Percentiles rank a stretch among this genome's conserved stretches.
Conservation (phyloP, 2,797 vertebrate genomes). For the Parauchenoglanis ngamensis region DNA sequence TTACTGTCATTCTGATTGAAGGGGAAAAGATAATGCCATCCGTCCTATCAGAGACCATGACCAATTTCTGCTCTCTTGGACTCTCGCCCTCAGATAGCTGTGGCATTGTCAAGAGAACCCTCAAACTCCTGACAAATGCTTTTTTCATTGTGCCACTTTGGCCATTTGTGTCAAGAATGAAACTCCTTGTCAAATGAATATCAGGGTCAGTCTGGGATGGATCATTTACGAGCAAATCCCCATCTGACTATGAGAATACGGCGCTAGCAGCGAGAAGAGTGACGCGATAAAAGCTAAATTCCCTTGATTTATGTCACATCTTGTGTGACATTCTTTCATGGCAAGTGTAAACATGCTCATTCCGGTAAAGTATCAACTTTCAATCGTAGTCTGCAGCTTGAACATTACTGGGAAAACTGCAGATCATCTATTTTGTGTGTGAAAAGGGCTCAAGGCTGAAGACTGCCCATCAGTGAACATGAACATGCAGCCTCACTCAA, state of each 20-base stretch:
- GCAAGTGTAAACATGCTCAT: neutral
- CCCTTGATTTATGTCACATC: neutral
- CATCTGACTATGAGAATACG: neutral
- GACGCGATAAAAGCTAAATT: neutral
- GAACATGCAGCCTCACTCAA: slow-evolving; percentile 41
- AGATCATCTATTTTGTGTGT: neutral
- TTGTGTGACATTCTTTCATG: neutral
- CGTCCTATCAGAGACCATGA: neutral
- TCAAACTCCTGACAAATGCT: neutral
- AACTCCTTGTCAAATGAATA: neutral
- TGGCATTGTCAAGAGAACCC: too few relatives aligned
- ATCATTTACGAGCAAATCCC: neutral
- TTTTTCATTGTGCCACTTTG: too few relatives aligned
- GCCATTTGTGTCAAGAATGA: neutral
- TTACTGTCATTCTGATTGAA: neutral
- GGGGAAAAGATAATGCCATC: neutral
- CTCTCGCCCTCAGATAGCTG: too few relatives aligned
- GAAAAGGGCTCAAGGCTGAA: neutral
- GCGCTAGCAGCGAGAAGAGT: neutral
- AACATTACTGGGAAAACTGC: neutral
- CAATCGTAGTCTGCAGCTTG: neutral
- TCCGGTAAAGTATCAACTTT: neutral
- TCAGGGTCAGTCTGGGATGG: neutral
- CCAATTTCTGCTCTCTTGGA: neutral
- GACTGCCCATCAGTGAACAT: slow-evolving; percentile 26